Base-by-base conservation (phyloP, 2,797 vertebrate genomes). In the Brotula barbata region DNA sequence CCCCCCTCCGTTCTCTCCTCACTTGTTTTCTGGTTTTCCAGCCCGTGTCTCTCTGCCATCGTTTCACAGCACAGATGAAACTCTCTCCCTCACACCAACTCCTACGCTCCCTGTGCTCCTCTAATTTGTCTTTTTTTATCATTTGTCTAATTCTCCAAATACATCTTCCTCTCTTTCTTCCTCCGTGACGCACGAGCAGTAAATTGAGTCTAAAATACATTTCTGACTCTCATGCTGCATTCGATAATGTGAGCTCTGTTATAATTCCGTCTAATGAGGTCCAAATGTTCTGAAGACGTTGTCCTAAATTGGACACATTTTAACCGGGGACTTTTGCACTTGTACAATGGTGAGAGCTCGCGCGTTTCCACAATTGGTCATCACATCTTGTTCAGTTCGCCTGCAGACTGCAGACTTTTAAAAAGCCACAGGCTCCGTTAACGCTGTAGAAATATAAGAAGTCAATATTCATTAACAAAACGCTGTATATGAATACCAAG, bases 1-100 rank as follows among this genome's bases (percentile, higher is more conserved):
- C 25, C 4, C 25, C 25, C 25, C 25, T 4, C 7, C 7, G 10
- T 1, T 19, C 1, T 19, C 54, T 6, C 16, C 12, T 12, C 74
- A 75, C 51, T 63, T 67, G 36, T 72, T 70, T 71, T 72, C 58
- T 75, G 46, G 23, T 19, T 57, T 40, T 36, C 71, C 49, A 14
- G 77, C 60, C 59, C 37, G 47, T 75, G 65, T 68, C 59, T 73
- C 61, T 44, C 53, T 71, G 63, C 70, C 74, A 70, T 83, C 44
- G 71, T 82, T 75, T 87, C 75, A 1, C 84, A 81, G 82, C 81
- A 78, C 83, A 88, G 85, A 82, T 83, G 88, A 89, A 84, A 73
- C 80, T 77, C 64, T 77, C 58, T 77, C 68, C 64, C 61, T 84
- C 78, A 67, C 80, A 81, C 74, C 68, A 46, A 78, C 85, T 82